Evolutionary conservation across 2,888 invertebrate genomes (phyloP).

Genomic region (Pterostichus niger): DNA sequence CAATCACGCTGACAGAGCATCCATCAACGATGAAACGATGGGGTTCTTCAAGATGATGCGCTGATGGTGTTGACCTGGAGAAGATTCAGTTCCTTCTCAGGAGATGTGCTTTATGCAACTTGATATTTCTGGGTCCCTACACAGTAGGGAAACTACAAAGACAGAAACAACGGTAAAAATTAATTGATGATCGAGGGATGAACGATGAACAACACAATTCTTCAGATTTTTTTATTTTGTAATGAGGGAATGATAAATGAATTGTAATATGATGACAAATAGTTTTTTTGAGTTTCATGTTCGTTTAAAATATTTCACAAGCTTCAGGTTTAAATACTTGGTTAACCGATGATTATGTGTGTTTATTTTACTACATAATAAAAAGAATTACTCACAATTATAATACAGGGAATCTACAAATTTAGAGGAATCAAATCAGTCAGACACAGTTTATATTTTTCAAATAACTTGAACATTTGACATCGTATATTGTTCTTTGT

Average conservation of each 20-base stretch:
- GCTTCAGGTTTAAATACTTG: no score
- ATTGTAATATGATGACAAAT: constrained; percentile 43
- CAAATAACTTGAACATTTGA: no score
- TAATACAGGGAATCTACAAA: no score
- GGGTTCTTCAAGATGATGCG: not conserved
- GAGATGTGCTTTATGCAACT: constrained; percentile 29
- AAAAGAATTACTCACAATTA: no score
- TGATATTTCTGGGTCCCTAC: constrained; percentile 33
- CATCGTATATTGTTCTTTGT: no score
- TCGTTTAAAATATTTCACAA: not conserved
- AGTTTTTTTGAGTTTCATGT: constrained; percentile 6
- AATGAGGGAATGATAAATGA: constrained; percentile 41
- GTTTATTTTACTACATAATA: no score
- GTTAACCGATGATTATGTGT: no score
- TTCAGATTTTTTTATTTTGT: constrained; percentile 5
- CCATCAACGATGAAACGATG: constrained; percentile 42
- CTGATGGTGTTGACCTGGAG: not conserved
- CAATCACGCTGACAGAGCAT: constrained; percentile 63
- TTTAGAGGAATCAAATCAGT: no score
- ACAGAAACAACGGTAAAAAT: constrained; percentile 39
- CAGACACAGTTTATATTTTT: no score
- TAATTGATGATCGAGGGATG: constrained; percentile 47
- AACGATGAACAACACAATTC: not conserved
- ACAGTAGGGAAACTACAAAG: constrained; percentile 38
- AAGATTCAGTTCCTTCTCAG: constrained; percentile 8